phyloP scores from a whole-genome alignment of 1,140 invertebrate genomes.

The Drosophila pectinifera region DNA sequence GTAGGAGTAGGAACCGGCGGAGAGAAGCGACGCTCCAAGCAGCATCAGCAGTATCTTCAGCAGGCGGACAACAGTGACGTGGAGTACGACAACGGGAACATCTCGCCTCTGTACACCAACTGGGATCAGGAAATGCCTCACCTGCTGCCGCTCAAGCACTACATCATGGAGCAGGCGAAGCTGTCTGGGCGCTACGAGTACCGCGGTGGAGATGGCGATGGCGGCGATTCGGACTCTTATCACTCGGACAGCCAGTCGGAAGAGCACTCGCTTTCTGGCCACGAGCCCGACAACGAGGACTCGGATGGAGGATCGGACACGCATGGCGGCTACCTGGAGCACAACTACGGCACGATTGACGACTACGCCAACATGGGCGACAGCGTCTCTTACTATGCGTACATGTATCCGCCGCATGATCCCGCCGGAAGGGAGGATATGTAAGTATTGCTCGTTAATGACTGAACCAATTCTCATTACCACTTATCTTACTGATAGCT shows the following conservation, averaged over 20 bases:
- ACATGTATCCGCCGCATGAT: constrained; percentile 86
- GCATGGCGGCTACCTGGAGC: constrained; percentile 88
- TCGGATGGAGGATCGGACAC: constrained; percentile 88
- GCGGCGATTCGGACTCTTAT: constrained; percentile 89
- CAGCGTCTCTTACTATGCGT: constrained; percentile 87
- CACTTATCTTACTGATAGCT: constrained; percentile 42
- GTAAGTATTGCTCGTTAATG: constrained; percentile 45
- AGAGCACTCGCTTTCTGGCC: constrained; percentile 86
- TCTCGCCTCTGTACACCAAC: constrained; percentile 90
- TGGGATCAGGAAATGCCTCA: constrained; percentile 90
- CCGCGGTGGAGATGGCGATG: constrained; percentile 83
- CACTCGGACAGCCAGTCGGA: constrained; percentile 86
- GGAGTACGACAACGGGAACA: constrained; percentile 87
- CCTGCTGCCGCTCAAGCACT: constrained; percentile 93
- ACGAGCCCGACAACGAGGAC: constrained; percentile 90
- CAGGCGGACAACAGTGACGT: constrained; percentile 79
- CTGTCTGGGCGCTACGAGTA: constrained; percentile 90
- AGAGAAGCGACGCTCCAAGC: constrained; percentile 72
- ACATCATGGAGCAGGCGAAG: constrained; percentile 94
- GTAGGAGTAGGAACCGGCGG: constrained; percentile 55
- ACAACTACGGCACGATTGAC: constrained; percentile 85
- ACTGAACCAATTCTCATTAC: background rate
- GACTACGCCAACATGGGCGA: constrained; percentile 85
- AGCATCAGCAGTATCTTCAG: constrained; percentile 62
- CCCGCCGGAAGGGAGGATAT: constrained; percentile 79